phyloP scores from a whole-genome alignment of 2,888 invertebrate species.

The Melikaiella ostensackeni region DNA sequence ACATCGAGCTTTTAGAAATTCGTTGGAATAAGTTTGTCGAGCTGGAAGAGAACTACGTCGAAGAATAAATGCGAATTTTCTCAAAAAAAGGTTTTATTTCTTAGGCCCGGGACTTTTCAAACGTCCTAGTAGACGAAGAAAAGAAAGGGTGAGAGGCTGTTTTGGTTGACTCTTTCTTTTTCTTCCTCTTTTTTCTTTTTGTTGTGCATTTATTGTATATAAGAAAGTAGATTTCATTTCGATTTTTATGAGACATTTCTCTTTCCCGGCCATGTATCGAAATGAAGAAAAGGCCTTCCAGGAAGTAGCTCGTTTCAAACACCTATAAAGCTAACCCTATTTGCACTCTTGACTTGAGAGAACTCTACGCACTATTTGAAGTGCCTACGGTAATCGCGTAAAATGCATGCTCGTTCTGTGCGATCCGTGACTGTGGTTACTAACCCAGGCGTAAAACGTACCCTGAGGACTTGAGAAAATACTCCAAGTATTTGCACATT shows the following conservation, averaged over 20 bases:
- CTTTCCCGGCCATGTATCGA: not conserved
- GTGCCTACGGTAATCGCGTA: slow-evolving; percentile 8
- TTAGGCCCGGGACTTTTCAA: too few relatives aligned
- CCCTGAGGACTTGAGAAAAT: slow-evolving; percentile 6
- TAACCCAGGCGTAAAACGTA: not conserved
- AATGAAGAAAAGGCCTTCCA: not conserved
- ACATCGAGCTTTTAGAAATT: too few relatives aligned
- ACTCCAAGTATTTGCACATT: slow-evolving; percentile 8
- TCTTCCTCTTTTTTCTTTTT: too few relatives aligned
- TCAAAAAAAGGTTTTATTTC: too few relatives aligned
- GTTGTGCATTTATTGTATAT: too few relatives aligned
- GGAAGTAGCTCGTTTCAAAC: slow-evolving; percentile 17
- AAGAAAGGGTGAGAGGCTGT: too few relatives aligned
- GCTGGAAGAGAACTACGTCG: too few relatives aligned
- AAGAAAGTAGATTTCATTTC: too few relatives aligned
- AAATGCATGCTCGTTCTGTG: slow-evolving; percentile 15
- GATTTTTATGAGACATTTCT: not conserved
- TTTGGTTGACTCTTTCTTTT: too few relatives aligned
- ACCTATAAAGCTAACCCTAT: slow-evolving; percentile 22
- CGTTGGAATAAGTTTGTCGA: too few relatives aligned
- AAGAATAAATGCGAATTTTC: too few relatives aligned
- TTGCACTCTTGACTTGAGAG: not conserved
- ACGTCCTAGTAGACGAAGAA: too few relatives aligned
- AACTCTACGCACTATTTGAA: slow-evolving; percentile 23
- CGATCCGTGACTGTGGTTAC: not conserved